Evolutionary conservation across 2,888 invertebrate genomes (phyloP).

Genomic region (Exocentrus adspersus): DNA sequence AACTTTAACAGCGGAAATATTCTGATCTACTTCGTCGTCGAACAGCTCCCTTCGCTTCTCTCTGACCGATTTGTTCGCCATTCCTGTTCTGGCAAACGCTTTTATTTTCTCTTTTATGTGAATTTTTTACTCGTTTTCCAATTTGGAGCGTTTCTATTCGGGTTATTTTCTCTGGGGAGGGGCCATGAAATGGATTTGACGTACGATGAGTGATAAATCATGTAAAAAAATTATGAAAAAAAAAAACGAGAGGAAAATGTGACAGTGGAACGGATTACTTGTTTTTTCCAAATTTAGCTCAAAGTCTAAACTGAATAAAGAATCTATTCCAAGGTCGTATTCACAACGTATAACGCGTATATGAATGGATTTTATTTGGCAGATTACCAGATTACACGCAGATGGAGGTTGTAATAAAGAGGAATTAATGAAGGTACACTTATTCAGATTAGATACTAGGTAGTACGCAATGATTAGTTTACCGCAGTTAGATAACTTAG

Average conservation of each 20-base stretch:
- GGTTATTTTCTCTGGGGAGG: conserved; percentile 12
- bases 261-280: conserved; percentile 25
- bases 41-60: conserved; percentile 67
- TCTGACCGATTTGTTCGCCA: conserved; percentile 55
- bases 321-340: not conserved
- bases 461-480: too few relatives aligned
- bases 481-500: too few relatives aligned
- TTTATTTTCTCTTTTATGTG: too few relatives aligned
- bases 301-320: not conserved
- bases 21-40: conserved; percentile 45
- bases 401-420: not conserved
- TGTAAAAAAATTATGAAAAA: conserved; percentile 27
- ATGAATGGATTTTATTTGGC: conserved; percentile 17
- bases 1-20: conserved; percentile 45
- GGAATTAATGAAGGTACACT: too few relatives aligned
- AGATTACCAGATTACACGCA: not conserved
- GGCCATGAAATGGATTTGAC: conserved; percentile 20
- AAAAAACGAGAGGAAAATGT: conserved; percentile 17
- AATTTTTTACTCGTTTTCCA: conserved; percentile 10
- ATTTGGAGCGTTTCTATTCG: not conserved
- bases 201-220: conserved; percentile 15
- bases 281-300: conserved; percentile 3
- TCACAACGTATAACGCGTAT: not conserved
- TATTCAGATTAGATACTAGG: too few relatives aligned
- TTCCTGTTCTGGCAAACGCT: conserved; percentile 19